These are phyloP conservation scores for Coleophora flavipennella DNA, from an alignment of 2,888 invertebrate genomes.

Conservation along the genomic window DNA sequence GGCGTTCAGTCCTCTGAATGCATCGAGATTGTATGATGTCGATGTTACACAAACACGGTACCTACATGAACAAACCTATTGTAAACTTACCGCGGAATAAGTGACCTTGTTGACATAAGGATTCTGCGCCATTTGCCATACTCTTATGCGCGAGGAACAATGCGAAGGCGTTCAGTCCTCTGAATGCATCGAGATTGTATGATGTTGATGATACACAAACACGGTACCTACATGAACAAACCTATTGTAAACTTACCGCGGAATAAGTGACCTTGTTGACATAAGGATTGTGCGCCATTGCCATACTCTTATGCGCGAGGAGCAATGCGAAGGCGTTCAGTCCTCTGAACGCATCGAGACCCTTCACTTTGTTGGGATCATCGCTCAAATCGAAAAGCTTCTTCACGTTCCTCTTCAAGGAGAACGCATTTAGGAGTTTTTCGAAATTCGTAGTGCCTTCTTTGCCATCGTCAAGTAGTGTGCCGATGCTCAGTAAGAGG, in stretches of 20 bases:
- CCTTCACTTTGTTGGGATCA: constrained; percentile 49
- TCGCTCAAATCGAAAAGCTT: constrained; percentile 56
- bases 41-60: no score
- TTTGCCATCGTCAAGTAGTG: constrained; percentile 53
- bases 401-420: constrained; percentile 59
- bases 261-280: constrained; percentile 70
- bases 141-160: constrained; percentile 72
- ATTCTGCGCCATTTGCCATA: constrained; percentile 72
- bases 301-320: constrained; percentile 73
- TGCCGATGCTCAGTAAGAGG: constrained; percentile 50
- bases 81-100: constrained; percentile 61
- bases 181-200: constrained; percentile 71
- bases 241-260: constrained; percentile 48
- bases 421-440: constrained; percentile 64
- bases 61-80: no score
- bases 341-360: constrained; percentile 68
- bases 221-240: no score
- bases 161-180: constrained; percentile 69
- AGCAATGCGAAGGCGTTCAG: constrained; percentile 69
- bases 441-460: constrained; percentile 60
- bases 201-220: no score
- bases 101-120: constrained; percentile 71
- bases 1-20: constrained; percentile 69
- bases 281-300: constrained; percentile 72
- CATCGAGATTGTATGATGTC: no score